Evolutionary conservation across 2,888 invertebrate genomes (phyloP), one percentile per base, ranked within the genome.

Genomic region (Itoplectis maculator): DNA sequence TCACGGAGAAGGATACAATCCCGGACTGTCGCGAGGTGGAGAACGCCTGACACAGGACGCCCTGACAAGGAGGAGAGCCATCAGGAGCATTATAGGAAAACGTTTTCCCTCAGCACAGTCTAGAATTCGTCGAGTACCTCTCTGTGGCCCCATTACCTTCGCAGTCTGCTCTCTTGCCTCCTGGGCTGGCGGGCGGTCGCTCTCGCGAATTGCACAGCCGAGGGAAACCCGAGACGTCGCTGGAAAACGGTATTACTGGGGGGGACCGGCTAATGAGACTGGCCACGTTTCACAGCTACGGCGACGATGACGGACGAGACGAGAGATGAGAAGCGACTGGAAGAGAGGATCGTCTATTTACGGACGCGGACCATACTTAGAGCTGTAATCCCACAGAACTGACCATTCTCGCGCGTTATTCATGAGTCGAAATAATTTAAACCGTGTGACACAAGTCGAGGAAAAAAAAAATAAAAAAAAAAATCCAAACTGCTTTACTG

Each of bases 251-350:
- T 74, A 81, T 78, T 69, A 78, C 56, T 5, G 56, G 79, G 63
- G 59, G 47, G 63, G 70, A 74, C 65, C 54, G 74, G 79, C 83
- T 86, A 86, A 86, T 84, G 84, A 83, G 83, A 78, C 78, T 75
- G 77, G 72, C 77, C 81, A 76, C 75, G 76, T 73, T 81, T 82
- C 63, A 77, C 68, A 37, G 66, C 45, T n/a, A 18, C 18, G 73
- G 47, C 66, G 49, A 42, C 8, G 70, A 75, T 18, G 61, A 49
- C 18, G 56, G 37, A 15, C 54, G 51, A 61, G 65, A 56, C 77
- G 45, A 18, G 61, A 73, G 40, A 70, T 18, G 66, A 69, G 54
- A 56, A 42, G 23, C 61, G 69, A 20, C 49, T 20, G n/a, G 49
- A 59, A 49, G 35, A n/a, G n/a, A 35, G 77, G 49, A 61, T 68